Conservation (phyloP, 2,888 invertebrate species). For the Trichacis sp. region DNA sequence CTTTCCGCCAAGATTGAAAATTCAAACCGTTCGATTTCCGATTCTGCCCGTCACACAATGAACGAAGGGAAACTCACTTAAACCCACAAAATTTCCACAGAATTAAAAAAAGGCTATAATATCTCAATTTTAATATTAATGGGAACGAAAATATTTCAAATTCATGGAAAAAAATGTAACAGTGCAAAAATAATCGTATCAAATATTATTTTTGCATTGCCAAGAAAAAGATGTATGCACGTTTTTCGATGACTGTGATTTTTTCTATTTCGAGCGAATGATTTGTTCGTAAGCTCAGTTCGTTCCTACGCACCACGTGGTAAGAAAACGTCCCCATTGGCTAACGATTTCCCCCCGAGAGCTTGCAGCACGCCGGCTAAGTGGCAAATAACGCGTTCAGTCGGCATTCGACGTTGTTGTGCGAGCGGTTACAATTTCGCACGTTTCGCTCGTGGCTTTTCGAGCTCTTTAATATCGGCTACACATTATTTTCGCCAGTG, state of each 20-base stretch:
- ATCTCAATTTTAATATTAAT: too few relatives aligned
- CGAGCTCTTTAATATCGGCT: not conserved
- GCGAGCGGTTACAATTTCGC: conserved; percentile 18
- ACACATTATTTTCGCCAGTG: not conserved
- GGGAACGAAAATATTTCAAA: too few relatives aligned
- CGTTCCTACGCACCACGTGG: conserved; percentile 46
- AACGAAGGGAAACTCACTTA: too few relatives aligned
- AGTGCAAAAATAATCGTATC: too few relatives aligned
- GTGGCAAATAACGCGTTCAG: conserved; percentile 37
- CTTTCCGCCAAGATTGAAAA: too few relatives aligned
- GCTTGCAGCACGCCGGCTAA: conserved; percentile 46
- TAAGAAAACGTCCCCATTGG: conserved; percentile 41
- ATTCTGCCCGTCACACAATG: too few relatives aligned
- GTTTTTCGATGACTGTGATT: not conserved
- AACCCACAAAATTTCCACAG: too few relatives aligned
- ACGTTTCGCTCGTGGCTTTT: not conserved
- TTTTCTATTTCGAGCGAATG: conserved; percentile 4
- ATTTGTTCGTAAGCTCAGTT: not conserved
- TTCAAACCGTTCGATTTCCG: too few relatives aligned
- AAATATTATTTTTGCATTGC: too few relatives aligned
- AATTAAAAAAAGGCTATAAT: too few relatives aligned
- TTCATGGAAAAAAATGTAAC: too few relatives aligned
- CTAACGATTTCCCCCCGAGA: conserved; percentile 44
- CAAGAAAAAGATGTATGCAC: not conserved
- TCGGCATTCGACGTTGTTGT: conserved; percentile 27